These are phyloP conservation scores for Sminthopsis crassicaudata DNA, from an alignment of 2,113 vertebrate species.

Conservation along the genomic window DNA sequence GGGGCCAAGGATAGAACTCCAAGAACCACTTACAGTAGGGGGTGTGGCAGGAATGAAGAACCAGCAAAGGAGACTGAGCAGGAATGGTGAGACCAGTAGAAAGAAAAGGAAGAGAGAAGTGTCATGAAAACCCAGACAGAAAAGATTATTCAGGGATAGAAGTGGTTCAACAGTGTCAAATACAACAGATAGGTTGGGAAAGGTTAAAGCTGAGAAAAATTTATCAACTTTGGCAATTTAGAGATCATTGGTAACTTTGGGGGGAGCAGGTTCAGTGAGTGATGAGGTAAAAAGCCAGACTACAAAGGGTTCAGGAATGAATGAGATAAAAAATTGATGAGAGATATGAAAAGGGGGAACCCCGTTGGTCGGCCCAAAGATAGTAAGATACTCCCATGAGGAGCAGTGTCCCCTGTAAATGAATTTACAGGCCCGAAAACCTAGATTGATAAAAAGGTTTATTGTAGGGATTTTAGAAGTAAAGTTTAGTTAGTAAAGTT, in stretches of 20 bases:
- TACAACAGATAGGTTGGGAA: background rate
- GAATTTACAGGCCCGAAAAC: too few species aligned
- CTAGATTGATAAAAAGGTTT: too few species aligned
- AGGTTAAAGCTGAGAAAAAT: background rate
- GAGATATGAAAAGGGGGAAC: too few species aligned
- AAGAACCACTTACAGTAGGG: background rate
- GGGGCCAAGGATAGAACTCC: background rate
- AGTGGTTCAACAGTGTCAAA: background rate
- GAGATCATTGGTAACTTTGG: background rate
- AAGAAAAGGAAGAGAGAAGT: background rate
- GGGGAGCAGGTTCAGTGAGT: background rate
- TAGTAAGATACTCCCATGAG: too few species aligned
- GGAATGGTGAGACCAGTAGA: background rate
- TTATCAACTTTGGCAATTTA: background rate
- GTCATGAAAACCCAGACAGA: background rate
- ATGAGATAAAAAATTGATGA: background rate
- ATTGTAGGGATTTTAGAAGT: too few species aligned
- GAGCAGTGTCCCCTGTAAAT: too few species aligned
- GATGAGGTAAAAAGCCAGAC: background rate
- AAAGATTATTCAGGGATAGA: background rate
- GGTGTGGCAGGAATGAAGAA: background rate
- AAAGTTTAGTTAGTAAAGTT: too few species aligned
- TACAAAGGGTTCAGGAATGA: background rate
- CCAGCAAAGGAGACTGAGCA: background rate
- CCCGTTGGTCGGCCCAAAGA: too few species aligned